These are phyloP conservation scores for Cephalophus harveyi DNA, from an alignment of 2,113 vertebrate genomes.

Conservation along the genomic window DNA sequence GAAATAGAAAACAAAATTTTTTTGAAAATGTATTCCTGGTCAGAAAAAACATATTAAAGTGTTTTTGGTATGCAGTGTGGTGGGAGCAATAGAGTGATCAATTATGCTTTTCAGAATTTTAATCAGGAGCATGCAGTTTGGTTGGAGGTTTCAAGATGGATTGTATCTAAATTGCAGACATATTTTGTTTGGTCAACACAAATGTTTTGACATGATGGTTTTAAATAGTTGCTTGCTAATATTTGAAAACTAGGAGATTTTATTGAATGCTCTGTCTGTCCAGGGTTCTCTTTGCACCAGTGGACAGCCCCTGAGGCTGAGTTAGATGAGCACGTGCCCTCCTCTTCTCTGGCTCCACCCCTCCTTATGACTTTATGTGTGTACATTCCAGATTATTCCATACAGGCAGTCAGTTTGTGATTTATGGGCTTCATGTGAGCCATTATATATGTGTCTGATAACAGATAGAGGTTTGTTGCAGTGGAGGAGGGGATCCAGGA, in stretches of 20 bases:
- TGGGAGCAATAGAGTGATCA: neutral
- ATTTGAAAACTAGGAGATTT: neutral
- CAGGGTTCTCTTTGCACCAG: fast-evolving
- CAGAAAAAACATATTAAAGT: neutral
- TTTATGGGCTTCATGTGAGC: neutral
- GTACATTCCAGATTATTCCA: neutral
- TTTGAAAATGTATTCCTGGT: neutral
- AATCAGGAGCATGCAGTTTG: neutral
- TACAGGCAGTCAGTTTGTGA: neutral
- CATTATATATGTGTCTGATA: neutral
- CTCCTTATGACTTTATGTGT: neutral
- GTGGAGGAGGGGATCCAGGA: too few relatives aligned
- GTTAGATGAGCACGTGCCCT: fast-evolving
- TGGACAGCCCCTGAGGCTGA: neutral
- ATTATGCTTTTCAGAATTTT: neutral
- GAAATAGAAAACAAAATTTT: neutral
- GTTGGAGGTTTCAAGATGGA: neutral
- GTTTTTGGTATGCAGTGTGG: neutral
- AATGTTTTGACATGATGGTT: neutral
- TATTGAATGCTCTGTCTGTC: neutral
- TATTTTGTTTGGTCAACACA: neutral
- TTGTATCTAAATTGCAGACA: neutral
- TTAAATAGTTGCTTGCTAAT: neutral
- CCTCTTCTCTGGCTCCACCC: neutral
- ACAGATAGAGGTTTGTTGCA: neutral